These are phyloP conservation scores for Pantala flavescens DNA, from an alignment of 1,140 invertebrate species.

Conservation along the genomic window DNA sequence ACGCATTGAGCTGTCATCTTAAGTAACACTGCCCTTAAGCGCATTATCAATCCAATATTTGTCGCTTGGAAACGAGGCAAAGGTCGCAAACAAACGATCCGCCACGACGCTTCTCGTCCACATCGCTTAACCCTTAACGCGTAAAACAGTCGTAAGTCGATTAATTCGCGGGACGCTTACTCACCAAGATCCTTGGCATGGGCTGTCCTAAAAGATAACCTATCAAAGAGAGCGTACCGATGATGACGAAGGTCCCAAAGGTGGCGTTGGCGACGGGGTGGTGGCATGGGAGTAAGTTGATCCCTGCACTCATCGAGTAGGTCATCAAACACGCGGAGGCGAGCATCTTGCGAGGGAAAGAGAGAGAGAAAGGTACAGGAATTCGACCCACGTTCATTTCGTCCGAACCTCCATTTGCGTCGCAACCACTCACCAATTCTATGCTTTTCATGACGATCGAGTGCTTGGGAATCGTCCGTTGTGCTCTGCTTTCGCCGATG, in stretches of 20 bases:
- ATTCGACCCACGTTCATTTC: too few species aligned
- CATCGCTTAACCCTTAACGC: too few species aligned
- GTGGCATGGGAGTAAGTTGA: neutral
- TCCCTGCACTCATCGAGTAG: neutral
- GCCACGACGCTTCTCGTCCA: too few species aligned
- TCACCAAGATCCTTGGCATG: neutral
- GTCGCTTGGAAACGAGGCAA: too few species aligned
- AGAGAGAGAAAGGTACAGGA: neutral
- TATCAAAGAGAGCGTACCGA: neutral
- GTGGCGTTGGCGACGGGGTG: neutral
- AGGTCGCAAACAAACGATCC: too few species aligned
- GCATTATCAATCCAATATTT: too few species aligned
- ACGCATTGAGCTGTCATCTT: too few species aligned
- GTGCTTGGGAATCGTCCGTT: neutral
- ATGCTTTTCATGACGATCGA: neutral
- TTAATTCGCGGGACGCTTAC: neutral
- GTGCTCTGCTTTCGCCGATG: neutral
- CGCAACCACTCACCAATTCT: neutral
- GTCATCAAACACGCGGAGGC: neutral
- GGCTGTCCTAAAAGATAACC: neutral
- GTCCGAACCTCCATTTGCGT: too few species aligned
- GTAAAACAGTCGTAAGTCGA: neutral
- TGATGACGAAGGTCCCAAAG: neutral
- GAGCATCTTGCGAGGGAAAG: neutral
- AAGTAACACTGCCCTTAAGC: too few species aligned